Evolutionary conservation across 1,140 invertebrate species (phyloP), one percentile per base, ranked within the genome.

Genomic region (Atta texana): DNA sequence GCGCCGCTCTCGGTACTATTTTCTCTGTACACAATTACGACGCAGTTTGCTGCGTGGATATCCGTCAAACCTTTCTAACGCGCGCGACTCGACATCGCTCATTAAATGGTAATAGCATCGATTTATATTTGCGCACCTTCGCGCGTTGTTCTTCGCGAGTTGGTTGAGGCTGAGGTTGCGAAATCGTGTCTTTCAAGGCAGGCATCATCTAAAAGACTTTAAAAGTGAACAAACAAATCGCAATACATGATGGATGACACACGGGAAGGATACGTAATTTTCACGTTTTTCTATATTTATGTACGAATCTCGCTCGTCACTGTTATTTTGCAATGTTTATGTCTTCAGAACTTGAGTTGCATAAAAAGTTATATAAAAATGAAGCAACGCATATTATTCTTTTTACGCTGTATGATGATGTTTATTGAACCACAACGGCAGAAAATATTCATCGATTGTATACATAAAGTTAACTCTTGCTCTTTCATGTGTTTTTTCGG

Each of bases 11-110:
- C 24, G 0, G 39, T 21, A 61, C 80, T 84, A 84, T 84, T 84
- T 84, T 75, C 69, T 84, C 55, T 84, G 80, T 84, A 84, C n/a
- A 84, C 80, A 84, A 84, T 84, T 84, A 84, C 80, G 49, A 1
- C 80, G 80, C 80, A 84, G 69, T 84, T 84, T 61, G 80, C 69
- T 10, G 69, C 80, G 80, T 69, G 59, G 44, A 71, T 51, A 71
- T 75, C 80, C 69, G 63, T 84, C 80, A 75, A 84, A 75, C 71
- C 53, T 84, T 69, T 84, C 55, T 51, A 84, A 34, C 55, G 80
- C 28, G 78, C 78, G 16, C 64, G 64, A 69, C 63, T 80, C 49
- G 44, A 69, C 80, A 16, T 82, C 80, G 68, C 69, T 84, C 80
- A 61, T 84, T 84, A 84, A 84, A 74, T 49, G 80, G 80, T 71